Evolutionary conservation across 1,140 invertebrate species (phyloP), one percentile per base, ranked within the genome.

Genomic region (Battus philenor): DNA sequence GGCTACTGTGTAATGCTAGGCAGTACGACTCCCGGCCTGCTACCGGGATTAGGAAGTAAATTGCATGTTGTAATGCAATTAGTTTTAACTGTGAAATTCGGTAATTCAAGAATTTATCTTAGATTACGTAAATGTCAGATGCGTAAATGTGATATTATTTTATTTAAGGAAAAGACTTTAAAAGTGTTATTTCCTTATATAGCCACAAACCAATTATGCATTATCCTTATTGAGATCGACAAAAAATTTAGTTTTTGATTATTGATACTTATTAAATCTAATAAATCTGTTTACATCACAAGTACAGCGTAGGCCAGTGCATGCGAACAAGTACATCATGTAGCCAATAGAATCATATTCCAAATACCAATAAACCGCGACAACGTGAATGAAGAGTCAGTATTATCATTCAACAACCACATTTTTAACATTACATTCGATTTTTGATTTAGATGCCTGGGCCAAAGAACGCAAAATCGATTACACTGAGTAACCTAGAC

Each of bases 361-460:
- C 55, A 68, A 75, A 75, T 75, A 68, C 62, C 68, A 55, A 72
- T 67, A 65, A 60, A 64, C 52, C 64, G 57, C 50, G 51, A 50
- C 50, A 65, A 68, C 59, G 41, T 77, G 73, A 77, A 74, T 77
- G 70, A 74, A 76, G 72, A 50, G 57, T 61, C 59, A 55, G 64
- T 59, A 58, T 49, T 51, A 68, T 59, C 59, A 62, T 64, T 70
- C 56, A 62, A 48, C 49, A 50, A 57, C 54, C 32, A 56, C 60
- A 60, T 69, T 66, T 54, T 50, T 50, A 13, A 4, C 20, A 4
- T 22, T 22, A 7, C 20, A 22, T 4, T 22, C 3, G 20, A 22
- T 22, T 22, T 22, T 22, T 22, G 20, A 4, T 22, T 22, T 22
- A 22, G 20, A 8, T 22, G 20, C 16, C 0, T 11, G 10, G 1